phyloP scores from a whole-genome alignment of 2,113 vertebrate genomes.

The Australoheros scitulus region DNA sequence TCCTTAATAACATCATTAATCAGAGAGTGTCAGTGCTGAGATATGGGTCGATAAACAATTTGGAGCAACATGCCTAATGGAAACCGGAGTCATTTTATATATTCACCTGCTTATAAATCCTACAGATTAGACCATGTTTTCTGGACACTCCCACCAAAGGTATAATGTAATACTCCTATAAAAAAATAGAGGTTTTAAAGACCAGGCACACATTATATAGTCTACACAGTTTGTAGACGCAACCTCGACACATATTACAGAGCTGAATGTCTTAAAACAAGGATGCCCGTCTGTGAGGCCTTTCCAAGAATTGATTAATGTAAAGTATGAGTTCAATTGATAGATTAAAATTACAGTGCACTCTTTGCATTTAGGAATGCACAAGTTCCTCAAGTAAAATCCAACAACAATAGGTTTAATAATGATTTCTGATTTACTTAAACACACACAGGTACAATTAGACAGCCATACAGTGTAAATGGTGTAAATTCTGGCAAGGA shows the following conservation, averaged over 20 bases:
- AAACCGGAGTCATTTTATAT: constrained; percentile 74
- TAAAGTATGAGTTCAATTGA: background rate
- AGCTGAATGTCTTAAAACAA: background rate
- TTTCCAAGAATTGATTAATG: background rate
- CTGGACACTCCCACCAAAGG: constrained; percentile 22
- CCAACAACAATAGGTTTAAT: background rate
- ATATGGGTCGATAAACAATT: constrained; percentile 81
- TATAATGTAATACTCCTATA: constrained; percentile 27
- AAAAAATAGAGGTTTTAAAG: background rate
- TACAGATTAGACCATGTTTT: constrained; percentile 40
- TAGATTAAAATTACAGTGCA: background rate
- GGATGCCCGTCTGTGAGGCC: background rate
- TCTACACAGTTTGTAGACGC: background rate
- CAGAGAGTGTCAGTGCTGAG: constrained; percentile 66
- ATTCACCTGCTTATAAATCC: constrained; percentile 72
- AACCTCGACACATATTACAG: background rate
- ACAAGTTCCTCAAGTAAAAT: background rate
- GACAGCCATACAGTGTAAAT: background rate
- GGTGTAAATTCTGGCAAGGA: background rate
- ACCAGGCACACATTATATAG: background rate
- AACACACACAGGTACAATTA: background rate
- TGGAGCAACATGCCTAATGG: constrained; percentile 75
- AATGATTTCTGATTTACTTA: background rate
- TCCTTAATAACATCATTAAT: constrained; percentile 77
- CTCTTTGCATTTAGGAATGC: background rate